Evolutionary conservation across 2,113 vertebrate genomes (phyloP), one percentile per base, ranked within the genome.

Genomic region (Penelope pileata): DNA sequence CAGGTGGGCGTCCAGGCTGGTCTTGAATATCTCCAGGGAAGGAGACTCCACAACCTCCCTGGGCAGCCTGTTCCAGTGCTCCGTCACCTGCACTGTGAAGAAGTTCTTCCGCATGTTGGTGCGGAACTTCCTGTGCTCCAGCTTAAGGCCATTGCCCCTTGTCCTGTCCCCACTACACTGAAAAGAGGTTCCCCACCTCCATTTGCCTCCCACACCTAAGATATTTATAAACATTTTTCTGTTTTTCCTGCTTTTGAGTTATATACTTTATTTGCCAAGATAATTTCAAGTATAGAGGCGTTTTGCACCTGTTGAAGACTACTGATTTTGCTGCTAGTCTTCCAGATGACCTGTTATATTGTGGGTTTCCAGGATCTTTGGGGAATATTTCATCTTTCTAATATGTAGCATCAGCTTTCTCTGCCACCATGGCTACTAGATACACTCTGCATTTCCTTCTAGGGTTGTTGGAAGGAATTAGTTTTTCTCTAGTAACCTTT

Each of bases 341-440:
- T 36, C 29, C 43, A 48, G 56, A 16, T 15, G 56, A 48, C 22
- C 40, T 47, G 59, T 40, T 54, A 0, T 17, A 16, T 8, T 34
- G 7, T 23, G 26, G 32, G 7, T 36, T 87, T 84, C 15, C 38
- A 60, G 66, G 30, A 29, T 22, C 23, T 42, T 12, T 26, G 42
- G 40, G 67, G 34, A 70, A 36, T 34, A 1, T 2, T 72, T 72
- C 48, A 6, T 40, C 58, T 75, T 4, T 11, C 45, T 53, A 12
- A 50, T 1, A 32, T 1, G 2, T 21, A 60, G 30, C 11, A 36
- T 4, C 11, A 50, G 4, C 9, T 47, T 6, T 36, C 24, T 38
- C 32, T 90, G 40, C 10, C 21, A 18, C 8, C 6, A 1, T 3
- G 12, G 64, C 26, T 79, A 47, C 12, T 6, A 12, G 50, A 22